A percentile compares a stretch with the other conserved stretches of the same genome.
Conservation (phyloP, 2,797 vertebrate genomes). For the Taeniopygia guttata region DNA sequence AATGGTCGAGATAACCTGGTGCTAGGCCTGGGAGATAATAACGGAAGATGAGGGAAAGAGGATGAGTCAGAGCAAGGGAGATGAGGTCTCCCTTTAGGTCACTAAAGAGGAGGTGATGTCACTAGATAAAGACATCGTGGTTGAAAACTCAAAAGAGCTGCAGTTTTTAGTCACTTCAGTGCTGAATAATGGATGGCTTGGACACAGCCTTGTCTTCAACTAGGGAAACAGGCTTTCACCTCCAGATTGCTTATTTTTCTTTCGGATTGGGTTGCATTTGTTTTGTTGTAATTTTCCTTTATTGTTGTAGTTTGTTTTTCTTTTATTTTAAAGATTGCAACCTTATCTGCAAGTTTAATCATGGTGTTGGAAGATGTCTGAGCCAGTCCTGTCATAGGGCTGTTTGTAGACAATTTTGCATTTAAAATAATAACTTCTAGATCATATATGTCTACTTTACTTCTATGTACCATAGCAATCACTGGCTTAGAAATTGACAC, state of each 20-base stretch:
- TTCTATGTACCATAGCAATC: neutral
- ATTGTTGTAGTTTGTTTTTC: neutral
- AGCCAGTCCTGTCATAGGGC: neutral
- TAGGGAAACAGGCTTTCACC: neutral
- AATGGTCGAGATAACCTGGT: neutral
- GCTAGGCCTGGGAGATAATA: neutral
- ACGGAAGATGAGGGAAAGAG: neutral
- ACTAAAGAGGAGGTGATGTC: neutral
- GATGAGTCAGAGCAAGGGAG: neutral
- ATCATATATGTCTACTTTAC: neutral
- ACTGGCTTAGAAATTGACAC: neutral
- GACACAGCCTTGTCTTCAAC: neutral
- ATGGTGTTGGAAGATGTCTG: neutral
- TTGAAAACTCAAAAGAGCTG: neutral
- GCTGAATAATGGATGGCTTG: neutral
- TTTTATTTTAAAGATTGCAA: neutral
- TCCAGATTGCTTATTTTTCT: neutral
- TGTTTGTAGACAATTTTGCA: neutral
- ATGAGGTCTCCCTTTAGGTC: neutral
- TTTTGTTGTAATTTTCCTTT: neutral
- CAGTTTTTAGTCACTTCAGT: rapidly evolving
- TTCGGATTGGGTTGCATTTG: neutral
- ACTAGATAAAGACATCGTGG: neutral
- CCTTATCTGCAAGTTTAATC: neutral
- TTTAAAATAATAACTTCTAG: neutral